These are phyloP conservation scores for Anthopleura xanthogrammica DNA, from an alignment of 92 coral and sea anemone species.

Conservation along the genomic window DNA sequence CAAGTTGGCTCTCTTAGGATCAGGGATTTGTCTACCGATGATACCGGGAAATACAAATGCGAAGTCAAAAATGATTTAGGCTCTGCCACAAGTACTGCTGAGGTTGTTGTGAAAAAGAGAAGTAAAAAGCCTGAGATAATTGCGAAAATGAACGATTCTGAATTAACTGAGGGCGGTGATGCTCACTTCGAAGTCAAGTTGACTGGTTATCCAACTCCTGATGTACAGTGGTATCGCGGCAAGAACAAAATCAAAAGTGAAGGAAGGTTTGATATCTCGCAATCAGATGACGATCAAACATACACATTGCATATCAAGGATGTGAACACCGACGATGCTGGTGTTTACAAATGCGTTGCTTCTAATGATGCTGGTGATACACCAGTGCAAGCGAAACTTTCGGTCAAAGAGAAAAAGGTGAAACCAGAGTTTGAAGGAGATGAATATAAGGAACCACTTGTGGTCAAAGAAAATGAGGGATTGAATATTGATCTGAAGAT, in stretches of 20 bases:
- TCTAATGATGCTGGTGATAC: conserved; percentile 88
- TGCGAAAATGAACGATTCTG: conserved; percentile 58
- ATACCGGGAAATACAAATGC: conserved; percentile 80
- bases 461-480: conserved; percentile 83
- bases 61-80: conserved; percentile 74
- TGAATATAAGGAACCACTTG: conserved; percentile 74
- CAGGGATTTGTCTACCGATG: conserved; percentile 68
- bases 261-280: conserved; percentile 61
- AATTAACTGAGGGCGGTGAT: conserved; percentile 77
- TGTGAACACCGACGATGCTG: conserved; percentile 65
- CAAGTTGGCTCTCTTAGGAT: conserved; percentile 59
- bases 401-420: conserved; percentile 60
- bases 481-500: conserved; percentile 66
- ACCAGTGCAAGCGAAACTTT: conserved; percentile 56
- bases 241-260: conserved; percentile 56
- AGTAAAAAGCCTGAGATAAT: conserved; percentile 80
- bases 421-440: conserved; percentile 74
- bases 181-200: conserved; percentile 75
- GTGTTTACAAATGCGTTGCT: conserved; percentile 76
- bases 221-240: conserved; percentile 84
- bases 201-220: conserved; percentile 73
- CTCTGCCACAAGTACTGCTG: conserved; percentile 49
- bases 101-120: conserved; percentile 76
- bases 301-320: conserved; percentile 70
- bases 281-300: conserved; percentile 64